These are phyloP conservation scores for Caenorhabditis brenneri DNA, from an alignment of 1,140 invertebrate species.

Conservation along the genomic window DNA sequence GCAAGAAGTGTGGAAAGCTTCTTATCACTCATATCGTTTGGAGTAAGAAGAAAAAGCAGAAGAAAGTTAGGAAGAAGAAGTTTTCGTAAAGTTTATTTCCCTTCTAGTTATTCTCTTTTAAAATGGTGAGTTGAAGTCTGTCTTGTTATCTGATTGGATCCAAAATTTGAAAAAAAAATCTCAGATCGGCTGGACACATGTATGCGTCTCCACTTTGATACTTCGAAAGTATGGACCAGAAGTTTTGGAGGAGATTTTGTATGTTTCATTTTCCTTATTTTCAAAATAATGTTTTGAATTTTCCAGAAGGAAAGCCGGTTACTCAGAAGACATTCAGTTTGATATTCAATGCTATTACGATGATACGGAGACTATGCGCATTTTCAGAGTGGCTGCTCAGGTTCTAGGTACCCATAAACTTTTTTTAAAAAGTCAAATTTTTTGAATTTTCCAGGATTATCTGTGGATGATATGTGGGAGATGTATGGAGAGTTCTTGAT, in stretches of 20 bases:
- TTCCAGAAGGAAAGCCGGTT: slow-evolving; percentile 54
- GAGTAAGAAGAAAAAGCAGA: neutral
- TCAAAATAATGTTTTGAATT: neutral
- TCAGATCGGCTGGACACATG: slow-evolving; percentile 58
- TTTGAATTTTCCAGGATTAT: slow-evolving; percentile 46
- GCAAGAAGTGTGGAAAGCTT: neutral
- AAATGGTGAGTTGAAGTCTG: neutral
- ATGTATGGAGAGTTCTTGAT: slow-evolving; percentile 56
- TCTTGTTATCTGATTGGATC: neutral
- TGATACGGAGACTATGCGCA: slow-evolving; percentile 54
- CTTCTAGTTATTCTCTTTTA: neutral
- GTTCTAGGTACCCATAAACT: slow-evolving; percentile 35
- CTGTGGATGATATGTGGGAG: slow-evolving; percentile 56
- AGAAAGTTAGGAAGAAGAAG: neutral
- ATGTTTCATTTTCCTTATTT: neutral
- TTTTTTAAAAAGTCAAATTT: neutral
- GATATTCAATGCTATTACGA: slow-evolving; percentile 54
- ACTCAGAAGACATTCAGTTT: slow-evolving; percentile 46
- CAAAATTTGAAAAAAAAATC: neutral
- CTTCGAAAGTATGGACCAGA: slow-evolving; percentile 51
- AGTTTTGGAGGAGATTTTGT: slow-evolving; percentile 52
- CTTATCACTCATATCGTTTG: neutral
- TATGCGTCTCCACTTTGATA: slow-evolving; percentile 47
- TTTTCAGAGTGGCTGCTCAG: slow-evolving; percentile 47
- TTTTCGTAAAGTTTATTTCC: neutral